Evolutionary conservation across 2,888 invertebrate genomes (phyloP), one percentile per base, ranked within the genome.

Genomic region (Autographa gamma): DNA sequence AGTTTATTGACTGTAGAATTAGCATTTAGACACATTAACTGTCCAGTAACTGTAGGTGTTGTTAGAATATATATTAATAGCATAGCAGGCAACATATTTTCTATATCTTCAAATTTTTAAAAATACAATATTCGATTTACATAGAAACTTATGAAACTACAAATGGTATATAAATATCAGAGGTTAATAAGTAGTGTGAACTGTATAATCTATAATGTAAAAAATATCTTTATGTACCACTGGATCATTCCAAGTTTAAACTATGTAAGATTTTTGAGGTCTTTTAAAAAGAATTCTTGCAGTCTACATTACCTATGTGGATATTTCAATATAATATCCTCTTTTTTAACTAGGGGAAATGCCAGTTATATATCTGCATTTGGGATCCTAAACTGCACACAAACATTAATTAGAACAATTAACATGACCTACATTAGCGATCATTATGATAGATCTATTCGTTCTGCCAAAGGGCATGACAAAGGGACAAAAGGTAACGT

Each of bases 381-480:
- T 16, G 16, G 43, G 16, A 43, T 14, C 14, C n/a, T 74, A 54
- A 58, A 32, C 16, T 31, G 59, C 63, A 32, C 70, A 66, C 66
- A 63, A 64, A 70, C 32, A 60, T 25, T 43, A 65, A 65, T 54
- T 76, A 65, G 41, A 65, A 71, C 43, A 71, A 77, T 67, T 63
- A 82, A 69, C 58, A 63, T 72, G 65, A 71, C 70, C 65, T 63
- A 73, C 43, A 72, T 82, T 67, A 52, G 58, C 65, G 11, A 48
- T 52, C 69, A 73, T 52, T 61, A 71, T 63, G 6, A 59, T 41
- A 25, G 7, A 9, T 19, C 8, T 25, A 25, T 25, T 25, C 60
- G 14, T 59, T 71, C 67, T 74, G 71, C 19, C 60, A 32, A 63
- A 68, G 64, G 32, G 9, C 54, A 52, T n/a, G 9, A 66, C 59